These are phyloP conservation scores for Leucania comma DNA, from an alignment of 2,888 invertebrate species.

Conservation along the genomic window DNA sequence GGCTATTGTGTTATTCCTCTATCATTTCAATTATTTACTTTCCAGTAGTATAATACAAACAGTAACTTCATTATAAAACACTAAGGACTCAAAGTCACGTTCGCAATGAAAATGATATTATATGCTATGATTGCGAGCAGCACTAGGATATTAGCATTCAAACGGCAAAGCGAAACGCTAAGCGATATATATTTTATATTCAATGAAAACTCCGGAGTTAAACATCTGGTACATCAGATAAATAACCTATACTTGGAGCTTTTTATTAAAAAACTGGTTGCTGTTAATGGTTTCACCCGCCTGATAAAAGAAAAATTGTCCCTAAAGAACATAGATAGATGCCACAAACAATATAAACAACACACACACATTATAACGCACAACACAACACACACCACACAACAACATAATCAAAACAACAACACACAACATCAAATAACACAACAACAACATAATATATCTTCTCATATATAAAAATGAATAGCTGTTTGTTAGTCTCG, in stretches of 20 bases:
- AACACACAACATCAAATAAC: too few relatives aligned
- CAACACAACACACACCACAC: too few relatives aligned
- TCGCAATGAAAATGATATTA: constrained; percentile 19
- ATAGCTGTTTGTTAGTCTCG: too few relatives aligned
- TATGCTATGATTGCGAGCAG: neutral
- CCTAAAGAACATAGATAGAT: neutral
- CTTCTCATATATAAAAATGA: too few relatives aligned
- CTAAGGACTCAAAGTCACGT: neutral
- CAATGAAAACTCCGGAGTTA: constrained; percentile 23
- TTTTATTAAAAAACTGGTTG: constrained; percentile 23
- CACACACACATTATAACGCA: too few relatives aligned
- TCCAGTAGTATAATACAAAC: neutral
- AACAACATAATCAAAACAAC: too few relatives aligned
- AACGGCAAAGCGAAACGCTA: constrained; percentile 26
- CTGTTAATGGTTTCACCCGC: neutral
- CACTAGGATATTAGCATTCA: constrained; percentile 17
- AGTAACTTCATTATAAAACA: neutral
- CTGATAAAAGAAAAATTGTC: neutral
- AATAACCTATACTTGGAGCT: constrained; percentile 17
- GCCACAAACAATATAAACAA: too few relatives aligned
- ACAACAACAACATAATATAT: too few relatives aligned
- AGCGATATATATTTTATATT: constrained; percentile 30
- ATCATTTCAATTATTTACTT: neutral
- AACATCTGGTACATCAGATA: constrained; percentile 22
- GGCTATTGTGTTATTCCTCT: neutral